These are phyloP conservation scores for Achlya flavicornis DNA, from an alignment of 2,888 invertebrate genomes.

Conservation along the genomic window DNA sequence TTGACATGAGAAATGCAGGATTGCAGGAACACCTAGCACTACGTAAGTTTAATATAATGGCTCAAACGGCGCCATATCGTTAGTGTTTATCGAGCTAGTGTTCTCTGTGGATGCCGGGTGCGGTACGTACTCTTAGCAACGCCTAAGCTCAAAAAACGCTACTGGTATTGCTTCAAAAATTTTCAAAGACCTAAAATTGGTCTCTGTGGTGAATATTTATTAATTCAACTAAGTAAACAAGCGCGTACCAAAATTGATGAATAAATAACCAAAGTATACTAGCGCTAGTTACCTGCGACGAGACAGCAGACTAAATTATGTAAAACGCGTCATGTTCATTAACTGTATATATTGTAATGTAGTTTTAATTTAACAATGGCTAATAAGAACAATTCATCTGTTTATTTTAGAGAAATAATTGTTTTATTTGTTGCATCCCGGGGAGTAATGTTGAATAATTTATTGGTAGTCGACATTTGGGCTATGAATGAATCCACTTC, in stretches of 20 bases:
- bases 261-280: slow-evolving; percentile 17
- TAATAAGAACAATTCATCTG: slow-evolving; percentile 43
- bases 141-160: background rate
- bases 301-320: slow-evolving; percentile 35
- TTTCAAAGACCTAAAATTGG: background rate
- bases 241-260: slow-evolving; percentile 12
- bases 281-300: slow-evolving; percentile 53
- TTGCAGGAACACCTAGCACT: background rate
- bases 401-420: slow-evolving; percentile 26
- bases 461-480: background rate
- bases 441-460: slow-evolving; percentile 3
- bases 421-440: slow-evolving; percentile 11
- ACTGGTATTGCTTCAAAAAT: background rate
- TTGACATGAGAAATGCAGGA: background rate
- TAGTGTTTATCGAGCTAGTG: background rate
- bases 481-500: background rate
- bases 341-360: slow-evolving; percentile 51
- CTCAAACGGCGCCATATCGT: background rate
- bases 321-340: slow-evolving; percentile 30
- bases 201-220: background rate
- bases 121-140: background rate
- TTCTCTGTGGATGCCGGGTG: background rate
- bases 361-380: slow-evolving; percentile 30
- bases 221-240: background rate
- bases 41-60: background rate